Percentiles rank a stretch among this genome's conserved stretches.
Conservation (phyloP, 92 coral and sea anemone species). For the Porites divaricata region DNA sequence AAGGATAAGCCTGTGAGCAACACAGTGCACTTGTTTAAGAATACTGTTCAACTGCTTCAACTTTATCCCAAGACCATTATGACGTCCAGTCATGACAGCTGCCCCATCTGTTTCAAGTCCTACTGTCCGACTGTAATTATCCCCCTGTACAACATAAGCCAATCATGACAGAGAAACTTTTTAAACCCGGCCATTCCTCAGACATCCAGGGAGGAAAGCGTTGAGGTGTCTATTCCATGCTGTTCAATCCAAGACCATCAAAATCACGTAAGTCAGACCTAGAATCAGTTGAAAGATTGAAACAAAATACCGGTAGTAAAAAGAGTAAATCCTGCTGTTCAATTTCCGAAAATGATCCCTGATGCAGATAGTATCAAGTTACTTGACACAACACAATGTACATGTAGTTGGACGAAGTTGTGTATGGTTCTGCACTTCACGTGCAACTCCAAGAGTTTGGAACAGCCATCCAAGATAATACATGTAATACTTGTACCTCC, state of each 20-base stretch:
- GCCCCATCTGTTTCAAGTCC: constrained; percentile 55
- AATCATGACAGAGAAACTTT: too few relatives aligned
- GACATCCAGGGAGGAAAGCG: too few relatives aligned
- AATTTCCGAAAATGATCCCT: too few relatives aligned
- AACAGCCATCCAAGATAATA: not conserved
- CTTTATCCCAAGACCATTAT: constrained; percentile 43
- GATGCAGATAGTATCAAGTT: too few relatives aligned
- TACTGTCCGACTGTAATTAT: constrained; percentile 33
- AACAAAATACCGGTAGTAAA: too few relatives aligned
- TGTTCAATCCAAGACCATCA: too few relatives aligned
- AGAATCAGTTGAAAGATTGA: too few relatives aligned
- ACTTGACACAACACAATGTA: not conserved
- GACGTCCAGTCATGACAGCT: constrained; percentile 45
- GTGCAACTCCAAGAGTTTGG: constrained; percentile 8
- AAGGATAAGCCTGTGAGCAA: constrained; percentile 58
- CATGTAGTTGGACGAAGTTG: constrained; percentile 12
- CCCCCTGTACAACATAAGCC: not conserved
- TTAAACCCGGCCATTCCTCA: too few relatives aligned
- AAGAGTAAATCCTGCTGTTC: too few relatives aligned
- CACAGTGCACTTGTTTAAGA: constrained; percentile 54
- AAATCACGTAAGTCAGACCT: too few relatives aligned
- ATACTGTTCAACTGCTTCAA: constrained; percentile 37
- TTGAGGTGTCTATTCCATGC: too few relatives aligned
- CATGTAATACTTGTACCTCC: not conserved
- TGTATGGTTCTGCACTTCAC: constrained; percentile 3